These are phyloP conservation scores for Hippoglossus hippoglossus DNA, from an alignment of 2,797 vertebrate genomes.

Conservation along the genomic window DNA sequence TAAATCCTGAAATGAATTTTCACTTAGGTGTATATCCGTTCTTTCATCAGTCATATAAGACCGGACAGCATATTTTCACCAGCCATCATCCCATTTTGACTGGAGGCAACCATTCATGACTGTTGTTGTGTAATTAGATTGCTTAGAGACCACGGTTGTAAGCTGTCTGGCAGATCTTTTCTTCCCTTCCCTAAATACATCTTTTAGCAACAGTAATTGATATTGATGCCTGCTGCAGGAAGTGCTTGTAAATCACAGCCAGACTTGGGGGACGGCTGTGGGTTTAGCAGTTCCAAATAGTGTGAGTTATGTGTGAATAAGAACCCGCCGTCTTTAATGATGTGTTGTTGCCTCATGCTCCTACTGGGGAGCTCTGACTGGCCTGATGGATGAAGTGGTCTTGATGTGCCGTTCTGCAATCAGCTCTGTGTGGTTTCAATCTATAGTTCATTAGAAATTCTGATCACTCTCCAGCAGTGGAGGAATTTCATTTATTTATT, in stretches of 20 bases:
- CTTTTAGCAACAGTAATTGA: constrained; percentile 80
- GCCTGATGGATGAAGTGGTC: constrained; percentile 81
- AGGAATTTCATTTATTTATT: constrained; percentile 75
- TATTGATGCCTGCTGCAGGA: constrained; percentile 77
- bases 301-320: constrained; percentile 77
- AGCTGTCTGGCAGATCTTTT: constrained; percentile 57
- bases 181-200: constrained; percentile 68
- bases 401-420: constrained; percentile 76
- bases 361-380: constrained; percentile 64
- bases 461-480: constrained; percentile 83
- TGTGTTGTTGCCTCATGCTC: constrained; percentile 68
- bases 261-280: constrained; percentile 49
- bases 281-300: constrained; percentile 59
- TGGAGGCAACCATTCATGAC: constrained; percentile 35
- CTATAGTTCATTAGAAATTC: constrained; percentile 90
- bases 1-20: background rate
- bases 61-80: constrained; percentile 25
- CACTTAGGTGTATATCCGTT: background rate
- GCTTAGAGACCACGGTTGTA: constrained; percentile 46
- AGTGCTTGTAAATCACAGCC: constrained; percentile 78
- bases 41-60: constrained; percentile 1
- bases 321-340: constrained; percentile 76
- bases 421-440: constrained; percentile 83
- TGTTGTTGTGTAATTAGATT: constrained; percentile 58
- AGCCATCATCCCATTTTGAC: constrained; percentile 32